These are phyloP conservation scores for Urocynchramus pylzowi DNA, from an alignment of 2,113 vertebrate genomes.

Conservation along the genomic window DNA sequence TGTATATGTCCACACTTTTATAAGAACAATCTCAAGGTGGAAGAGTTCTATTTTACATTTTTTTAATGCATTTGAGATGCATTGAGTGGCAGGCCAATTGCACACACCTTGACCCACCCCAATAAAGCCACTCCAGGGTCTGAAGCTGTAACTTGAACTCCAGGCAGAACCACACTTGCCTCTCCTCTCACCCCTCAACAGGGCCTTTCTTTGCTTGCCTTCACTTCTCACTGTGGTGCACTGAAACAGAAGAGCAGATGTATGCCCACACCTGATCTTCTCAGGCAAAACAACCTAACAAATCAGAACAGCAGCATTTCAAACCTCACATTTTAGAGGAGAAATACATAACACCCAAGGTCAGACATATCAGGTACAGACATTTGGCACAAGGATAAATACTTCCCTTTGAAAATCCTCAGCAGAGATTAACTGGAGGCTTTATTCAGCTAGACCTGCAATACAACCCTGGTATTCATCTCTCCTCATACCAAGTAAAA, in stretches of 20 bases:
- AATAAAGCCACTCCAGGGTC: not conserved
- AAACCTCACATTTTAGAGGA: not conserved
- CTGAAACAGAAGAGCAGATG: not conserved
- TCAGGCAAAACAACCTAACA: not conserved
- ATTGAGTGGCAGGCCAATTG: not conserved
- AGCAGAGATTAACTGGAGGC: not conserved
- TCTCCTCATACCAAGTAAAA: not conserved
- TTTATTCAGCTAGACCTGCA: not conserved
- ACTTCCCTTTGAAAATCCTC: not conserved
- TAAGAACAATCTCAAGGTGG: rapidly evolving
- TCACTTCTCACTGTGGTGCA: not conserved
- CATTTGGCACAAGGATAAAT: not conserved
- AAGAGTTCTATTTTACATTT: not conserved
- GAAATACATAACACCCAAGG: not conserved
- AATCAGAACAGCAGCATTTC: not conserved
- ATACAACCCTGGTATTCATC: not conserved
- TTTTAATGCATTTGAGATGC: not conserved
- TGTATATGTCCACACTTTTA: not conserved
- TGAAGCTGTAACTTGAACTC: not conserved
- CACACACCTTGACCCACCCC: not conserved
- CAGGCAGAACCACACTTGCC: not conserved
- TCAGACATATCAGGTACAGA: not conserved
- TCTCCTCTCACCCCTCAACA: not conserved
- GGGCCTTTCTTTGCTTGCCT: not conserved
- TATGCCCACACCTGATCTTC: not conserved